Conservation (phyloP, 2,888 invertebrate genomes). For the Sabatieria punctata region DNA sequence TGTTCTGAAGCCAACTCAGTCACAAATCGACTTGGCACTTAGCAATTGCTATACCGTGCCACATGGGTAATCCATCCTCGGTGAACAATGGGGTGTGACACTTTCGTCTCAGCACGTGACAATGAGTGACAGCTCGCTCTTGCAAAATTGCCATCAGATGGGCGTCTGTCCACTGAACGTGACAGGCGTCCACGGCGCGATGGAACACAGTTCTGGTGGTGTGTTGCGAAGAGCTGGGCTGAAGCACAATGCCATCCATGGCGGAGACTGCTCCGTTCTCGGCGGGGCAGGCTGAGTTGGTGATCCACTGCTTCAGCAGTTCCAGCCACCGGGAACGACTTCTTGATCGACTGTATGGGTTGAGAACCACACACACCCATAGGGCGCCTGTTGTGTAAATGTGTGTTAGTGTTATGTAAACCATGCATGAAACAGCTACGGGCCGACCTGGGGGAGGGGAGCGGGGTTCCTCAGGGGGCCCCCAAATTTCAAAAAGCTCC, state of each 20-base stretch:
- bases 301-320: conserved; percentile 56
- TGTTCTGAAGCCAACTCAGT: conserved; percentile 49
- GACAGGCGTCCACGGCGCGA: conserved; percentile 61
- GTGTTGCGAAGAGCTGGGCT: too few relatives aligned
- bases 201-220: conserved; percentile 35
- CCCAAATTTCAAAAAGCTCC: too few relatives aligned
- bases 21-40: too few relatives aligned
- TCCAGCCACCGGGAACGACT: conserved; percentile 56
- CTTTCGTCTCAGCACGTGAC: too few relatives aligned
- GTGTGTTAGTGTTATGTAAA: too few relatives aligned
- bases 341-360: conserved; percentile 49
- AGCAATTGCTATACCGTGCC: conserved; percentile 66
- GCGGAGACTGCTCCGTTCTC: too few relatives aligned
- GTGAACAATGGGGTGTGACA: conserved; percentile 45
- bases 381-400: too few relatives aligned
- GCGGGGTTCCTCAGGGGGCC: too few relatives aligned
- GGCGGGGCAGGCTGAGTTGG: conserved; percentile 58
- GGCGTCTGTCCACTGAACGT: conserved; percentile 61
- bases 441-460: too few relatives aligned
- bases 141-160: conserved; percentile 54
- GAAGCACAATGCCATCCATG: too few relatives aligned
- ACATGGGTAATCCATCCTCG: conserved; percentile 55
- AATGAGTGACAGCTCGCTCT: too few relatives aligned
- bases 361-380: conserved; percentile 68
- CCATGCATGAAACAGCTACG: too few relatives aligned